A percentile compares a stretch with the other conserved stretches of the same genome.
These are phyloP conservation scores for Linyphia triangularis DNA, from an alignment of 2,888 invertebrate genomes.

Conservation along the genomic window DNA sequence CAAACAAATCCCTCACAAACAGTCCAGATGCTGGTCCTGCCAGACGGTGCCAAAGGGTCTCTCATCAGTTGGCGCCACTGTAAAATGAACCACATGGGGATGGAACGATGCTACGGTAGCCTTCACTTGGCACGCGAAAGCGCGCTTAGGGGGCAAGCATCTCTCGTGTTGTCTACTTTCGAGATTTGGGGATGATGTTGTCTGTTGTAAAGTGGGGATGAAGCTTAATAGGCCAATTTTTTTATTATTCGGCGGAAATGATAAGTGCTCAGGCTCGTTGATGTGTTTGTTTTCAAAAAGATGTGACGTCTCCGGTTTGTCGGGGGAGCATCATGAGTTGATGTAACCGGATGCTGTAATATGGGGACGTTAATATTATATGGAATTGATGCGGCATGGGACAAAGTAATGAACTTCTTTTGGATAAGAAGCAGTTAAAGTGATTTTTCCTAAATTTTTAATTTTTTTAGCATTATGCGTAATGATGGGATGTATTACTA, in stretches of 20 bases:
- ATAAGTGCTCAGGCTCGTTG: conserved; percentile 10
- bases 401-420: background rate
- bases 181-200: background rate
- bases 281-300: conserved; percentile 26
- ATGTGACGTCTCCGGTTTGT: conserved; percentile 9
- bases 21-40: background rate
- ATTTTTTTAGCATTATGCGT: background rate
- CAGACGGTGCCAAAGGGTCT: conserved; percentile 28
- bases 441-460: background rate
- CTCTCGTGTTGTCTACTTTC: background rate
- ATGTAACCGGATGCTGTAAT: background rate
- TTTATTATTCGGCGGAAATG: conserved; percentile 12
- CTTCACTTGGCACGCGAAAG: conserved; percentile 28
- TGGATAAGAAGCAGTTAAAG: background rate
- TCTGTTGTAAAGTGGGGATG: background rate
- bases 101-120: background rate
- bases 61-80: background rate
- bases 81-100: conserved; percentile 3
- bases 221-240: background rate
- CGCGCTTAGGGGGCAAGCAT: background rate
- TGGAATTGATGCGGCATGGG: background rate
- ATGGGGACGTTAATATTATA: background rate
- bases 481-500: too few species aligned
- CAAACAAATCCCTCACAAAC: background rate
- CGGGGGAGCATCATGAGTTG: background rate